phyloP scores from a whole-genome alignment of 1,140 invertebrate genomes.

The Euura lappo region DNA sequence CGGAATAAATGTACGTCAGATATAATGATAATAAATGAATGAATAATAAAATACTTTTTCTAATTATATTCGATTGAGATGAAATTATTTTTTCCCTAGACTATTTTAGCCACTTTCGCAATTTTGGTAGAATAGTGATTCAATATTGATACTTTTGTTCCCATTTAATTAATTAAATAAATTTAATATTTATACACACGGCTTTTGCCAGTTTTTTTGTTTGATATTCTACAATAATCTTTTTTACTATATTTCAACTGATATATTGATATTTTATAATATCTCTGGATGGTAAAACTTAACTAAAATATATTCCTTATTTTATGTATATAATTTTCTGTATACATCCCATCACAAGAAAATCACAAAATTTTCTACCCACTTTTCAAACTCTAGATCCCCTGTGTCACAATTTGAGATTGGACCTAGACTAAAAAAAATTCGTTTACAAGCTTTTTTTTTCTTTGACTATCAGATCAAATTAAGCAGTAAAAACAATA shows the following conservation, averaged over 20 bases:
- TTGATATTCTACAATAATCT: background rate
- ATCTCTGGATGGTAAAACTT: background rate
- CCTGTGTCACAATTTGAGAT: background rate
- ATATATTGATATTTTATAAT: background rate
- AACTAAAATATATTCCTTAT: background rate
- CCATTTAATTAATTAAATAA: background rate
- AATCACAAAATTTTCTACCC: background rate
- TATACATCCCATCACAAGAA: background rate
- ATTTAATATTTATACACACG: conserved; percentile 2
- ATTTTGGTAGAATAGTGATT: no score
- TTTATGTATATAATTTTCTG: background rate
- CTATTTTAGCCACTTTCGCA: no score
- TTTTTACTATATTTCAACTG: background rate
- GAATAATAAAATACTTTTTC: conserved; percentile 18
- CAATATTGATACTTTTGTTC: background rate
- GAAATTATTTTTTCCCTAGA: background rate
- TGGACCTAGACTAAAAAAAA: background rate
- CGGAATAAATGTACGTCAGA: background rate
- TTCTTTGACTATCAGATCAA: background rate
- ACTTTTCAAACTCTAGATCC: background rate
- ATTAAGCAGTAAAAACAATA: no score
- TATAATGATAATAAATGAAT: background rate
- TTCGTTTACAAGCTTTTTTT: background rate
- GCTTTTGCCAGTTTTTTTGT: background rate
- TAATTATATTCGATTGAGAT: conserved; percentile 10